phyloP scores from a whole-genome alignment of 2,888 invertebrate species.

The Pilophorus perplexus region DNA sequence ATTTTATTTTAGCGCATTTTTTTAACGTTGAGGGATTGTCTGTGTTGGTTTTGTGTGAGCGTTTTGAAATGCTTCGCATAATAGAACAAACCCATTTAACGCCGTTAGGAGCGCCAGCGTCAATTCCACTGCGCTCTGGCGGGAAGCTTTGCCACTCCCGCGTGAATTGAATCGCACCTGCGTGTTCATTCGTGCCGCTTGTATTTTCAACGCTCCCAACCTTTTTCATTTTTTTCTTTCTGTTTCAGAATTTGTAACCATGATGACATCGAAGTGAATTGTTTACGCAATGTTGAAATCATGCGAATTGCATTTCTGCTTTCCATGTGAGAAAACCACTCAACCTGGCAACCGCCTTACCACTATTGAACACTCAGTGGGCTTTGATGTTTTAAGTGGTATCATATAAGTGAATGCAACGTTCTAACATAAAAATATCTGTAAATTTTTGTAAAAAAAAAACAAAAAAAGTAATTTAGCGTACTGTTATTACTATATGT shows the following conservation, averaged over 20 bases:
- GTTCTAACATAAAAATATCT: slow-evolving; percentile 46
- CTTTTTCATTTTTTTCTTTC: slow-evolving; percentile 49
- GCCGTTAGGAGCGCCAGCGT: no score
- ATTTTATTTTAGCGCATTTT: no score
- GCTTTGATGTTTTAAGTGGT: slow-evolving; percentile 48
- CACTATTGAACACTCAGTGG: slow-evolving; percentile 45
- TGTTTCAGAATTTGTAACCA: slow-evolving; percentile 93
- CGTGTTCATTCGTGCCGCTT: no score
- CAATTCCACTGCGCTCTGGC: no score
- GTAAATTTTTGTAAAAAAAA: slow-evolving; percentile 46
- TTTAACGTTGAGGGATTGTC: no score
- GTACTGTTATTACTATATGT: slow-evolving; percentile 37
- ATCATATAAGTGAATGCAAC: slow-evolving; percentile 46
- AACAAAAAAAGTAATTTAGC: slow-evolving; percentile 41
- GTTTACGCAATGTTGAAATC: slow-evolving; percentile 47
- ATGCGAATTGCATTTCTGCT: slow-evolving; percentile 51
- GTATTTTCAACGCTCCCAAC: no score
- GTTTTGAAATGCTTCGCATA: no score
- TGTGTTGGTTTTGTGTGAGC: no score
- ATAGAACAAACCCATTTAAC: no score
- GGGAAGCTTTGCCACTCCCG: no score
- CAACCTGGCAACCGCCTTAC: slow-evolving; percentile 46
- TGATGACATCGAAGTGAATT: slow-evolving; percentile 97
- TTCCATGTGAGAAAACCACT: slow-evolving; percentile 49
- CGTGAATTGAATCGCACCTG: no score